Percentiles rank a stretch among this genome's conserved stretches.
Evolutionary conservation across 2,113 vertebrate species (phyloP).

Genomic region (Forbesichthys papilliferus): DNA sequence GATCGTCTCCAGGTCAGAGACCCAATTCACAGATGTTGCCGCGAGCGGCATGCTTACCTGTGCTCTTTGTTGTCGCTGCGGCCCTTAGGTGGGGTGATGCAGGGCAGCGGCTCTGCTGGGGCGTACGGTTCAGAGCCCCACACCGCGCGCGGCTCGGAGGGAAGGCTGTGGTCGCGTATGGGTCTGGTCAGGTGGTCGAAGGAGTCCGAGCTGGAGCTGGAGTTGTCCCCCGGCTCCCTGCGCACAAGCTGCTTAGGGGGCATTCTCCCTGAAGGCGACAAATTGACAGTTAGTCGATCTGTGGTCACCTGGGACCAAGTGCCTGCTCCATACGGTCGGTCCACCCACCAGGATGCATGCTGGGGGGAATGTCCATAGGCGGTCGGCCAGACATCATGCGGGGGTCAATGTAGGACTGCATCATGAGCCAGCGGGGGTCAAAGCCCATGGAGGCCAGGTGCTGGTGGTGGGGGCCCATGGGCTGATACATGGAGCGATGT

Average conservation of each 20-base stretch:
- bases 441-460: constrained; percentile 97
- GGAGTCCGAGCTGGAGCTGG: constrained; percentile 84
- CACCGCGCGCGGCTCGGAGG: constrained; percentile 87
- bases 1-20: no score
- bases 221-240: constrained; percentile 90
- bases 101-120: constrained; percentile 81
- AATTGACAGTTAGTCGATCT: neutral
- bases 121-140: constrained; percentile 94
- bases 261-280: constrained; percentile 83
- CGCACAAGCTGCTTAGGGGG: constrained; percentile 91
- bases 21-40: neutral
- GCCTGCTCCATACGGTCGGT: neutral
- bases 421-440: constrained; percentile 98
- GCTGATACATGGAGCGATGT: constrained; percentile 92
- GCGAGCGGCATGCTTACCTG: constrained; percentile 71
- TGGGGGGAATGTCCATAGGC: constrained; percentile 88
- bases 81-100: constrained; percentile 81
- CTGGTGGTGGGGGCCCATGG: constrained; percentile 91
- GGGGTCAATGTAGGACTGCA: constrained; percentile 98
- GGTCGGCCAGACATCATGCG: constrained; percentile 94
- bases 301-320: neutral
- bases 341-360: constrained; percentile 82
- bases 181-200: constrained; percentile 91
- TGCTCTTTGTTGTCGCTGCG: constrained; percentile 83
- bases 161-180: constrained; percentile 84